These are phyloP conservation scores for Philaethria dido DNA, from an alignment of 2,888 invertebrate genomes.

Conservation along the genomic window DNA sequence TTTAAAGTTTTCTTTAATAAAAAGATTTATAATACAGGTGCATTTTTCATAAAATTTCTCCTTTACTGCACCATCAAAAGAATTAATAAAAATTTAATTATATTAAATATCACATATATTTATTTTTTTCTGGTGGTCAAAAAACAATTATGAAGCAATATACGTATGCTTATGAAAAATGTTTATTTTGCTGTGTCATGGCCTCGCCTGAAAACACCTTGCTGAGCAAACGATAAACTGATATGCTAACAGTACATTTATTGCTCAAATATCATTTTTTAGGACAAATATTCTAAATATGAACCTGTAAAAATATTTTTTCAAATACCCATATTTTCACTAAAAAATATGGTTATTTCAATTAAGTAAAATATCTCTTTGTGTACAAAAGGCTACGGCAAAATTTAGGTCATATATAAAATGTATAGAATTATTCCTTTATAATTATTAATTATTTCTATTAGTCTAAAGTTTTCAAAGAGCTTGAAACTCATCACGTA, in stretches of 20 bases:
- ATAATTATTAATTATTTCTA: background rate
- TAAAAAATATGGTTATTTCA: no score
- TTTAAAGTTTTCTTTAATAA: slow-evolving; percentile 1
- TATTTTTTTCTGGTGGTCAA: background rate
- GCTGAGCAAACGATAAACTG: slow-evolving; percentile 20
- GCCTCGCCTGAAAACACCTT: slow-evolving; percentile 22
- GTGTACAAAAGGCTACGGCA: background rate
- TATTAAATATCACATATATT: background rate
- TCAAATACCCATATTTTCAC: no score
- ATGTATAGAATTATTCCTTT: background rate
- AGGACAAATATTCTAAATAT: background rate
- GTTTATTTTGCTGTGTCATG: slow-evolving; percentile 19
- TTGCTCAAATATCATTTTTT: background rate
- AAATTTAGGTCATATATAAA: background rate
- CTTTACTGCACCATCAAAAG: no score
- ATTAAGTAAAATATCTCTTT: no score
- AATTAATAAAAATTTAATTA: background rate
- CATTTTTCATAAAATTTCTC: no score
- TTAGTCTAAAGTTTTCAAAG: slow-evolving; percentile 13
- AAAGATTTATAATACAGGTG: background rate
- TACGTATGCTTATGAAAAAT: background rate
- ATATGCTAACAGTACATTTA: slow-evolving; percentile 19
- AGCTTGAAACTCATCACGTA: slow-evolving; percentile 30
- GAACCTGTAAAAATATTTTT: background rate
- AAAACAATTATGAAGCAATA: background rate